Evolutionary conservation across 2,888 invertebrate species (phyloP).

Genomic region (Crocallis elinguaria): DNA sequence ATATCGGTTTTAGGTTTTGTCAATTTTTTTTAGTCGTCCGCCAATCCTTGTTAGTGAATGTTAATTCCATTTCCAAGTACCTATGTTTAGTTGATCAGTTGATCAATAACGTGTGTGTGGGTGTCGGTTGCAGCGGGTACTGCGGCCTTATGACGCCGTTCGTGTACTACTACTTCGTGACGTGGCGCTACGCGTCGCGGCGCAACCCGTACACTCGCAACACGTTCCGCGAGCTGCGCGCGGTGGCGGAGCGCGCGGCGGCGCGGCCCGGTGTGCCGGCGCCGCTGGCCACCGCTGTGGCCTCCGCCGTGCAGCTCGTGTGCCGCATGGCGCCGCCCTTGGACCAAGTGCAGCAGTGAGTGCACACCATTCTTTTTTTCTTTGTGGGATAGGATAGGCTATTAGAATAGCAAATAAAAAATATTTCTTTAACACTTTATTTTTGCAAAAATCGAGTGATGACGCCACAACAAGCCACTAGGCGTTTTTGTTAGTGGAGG

Average conservation of each 20-base stretch:
- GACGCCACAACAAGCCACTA: too few species aligned
- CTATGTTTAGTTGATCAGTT: background rate
- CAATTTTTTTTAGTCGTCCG: too few species aligned
- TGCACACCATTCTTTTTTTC: slow-evolving; percentile 7
- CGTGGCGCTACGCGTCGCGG: slow-evolving; percentile 94
- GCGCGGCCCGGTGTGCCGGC: slow-evolving; percentile 88
- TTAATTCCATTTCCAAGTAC: too few species aligned
- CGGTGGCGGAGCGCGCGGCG: slow-evolving; percentile 88
- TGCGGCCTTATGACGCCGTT: slow-evolving; percentile 96
- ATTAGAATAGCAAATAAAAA: too few species aligned
- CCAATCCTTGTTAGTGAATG: too few species aligned
- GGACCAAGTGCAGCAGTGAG: slow-evolving; percentile 57
- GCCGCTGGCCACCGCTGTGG: slow-evolving; percentile 85
- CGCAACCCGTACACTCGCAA: slow-evolving; percentile 98
- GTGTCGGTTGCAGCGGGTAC: slow-evolving; percentile 89
- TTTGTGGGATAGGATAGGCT: too few species aligned
- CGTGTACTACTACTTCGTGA: slow-evolving; percentile 98
- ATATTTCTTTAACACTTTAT: too few species aligned
- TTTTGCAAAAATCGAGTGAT: too few species aligned
- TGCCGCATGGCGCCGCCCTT: slow-evolving; percentile 91
- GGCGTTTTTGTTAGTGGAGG: too few species aligned
- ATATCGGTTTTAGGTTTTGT: too few species aligned
- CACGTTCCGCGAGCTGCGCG: slow-evolving; percentile 94
- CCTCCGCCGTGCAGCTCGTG: slow-evolving; percentile 87
- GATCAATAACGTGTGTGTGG: too few species aligned